Percentiles rank a stretch among this genome's conserved stretches.
phyloP scores from a whole-genome alignment of 2,113 vertebrate species.

The Heterotilapia buettikoferi region DNA sequence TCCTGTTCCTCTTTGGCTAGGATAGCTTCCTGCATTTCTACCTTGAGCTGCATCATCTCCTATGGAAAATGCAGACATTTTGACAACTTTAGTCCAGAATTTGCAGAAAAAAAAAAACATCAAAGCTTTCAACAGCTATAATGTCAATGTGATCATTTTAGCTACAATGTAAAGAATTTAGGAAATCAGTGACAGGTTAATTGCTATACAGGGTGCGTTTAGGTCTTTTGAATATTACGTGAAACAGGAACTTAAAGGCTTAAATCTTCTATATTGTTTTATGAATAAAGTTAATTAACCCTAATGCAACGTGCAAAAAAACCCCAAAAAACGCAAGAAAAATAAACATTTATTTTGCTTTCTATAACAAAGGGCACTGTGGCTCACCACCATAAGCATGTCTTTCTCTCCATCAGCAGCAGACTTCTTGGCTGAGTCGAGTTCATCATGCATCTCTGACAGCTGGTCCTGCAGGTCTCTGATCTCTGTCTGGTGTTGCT shows the following conservation, averaged over 20 bases:
- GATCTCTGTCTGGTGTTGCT: constrained; percentile 93
- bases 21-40: constrained; percentile 81
- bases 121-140: neutral
- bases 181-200: neutral
- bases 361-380: neutral
- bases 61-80: constrained; percentile 31
- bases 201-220: neutral
- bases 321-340: rapidly evolving
- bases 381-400: constrained; percentile 79
- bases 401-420: constrained; percentile 79
- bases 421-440: constrained; percentile 81
- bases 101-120: neutral
- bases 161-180: neutral
- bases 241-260: neutral
- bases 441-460: constrained; percentile 97
- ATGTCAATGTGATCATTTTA: neutral
- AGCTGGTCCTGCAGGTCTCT: constrained; percentile 96
- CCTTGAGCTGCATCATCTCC: constrained; percentile 86
- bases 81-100: neutral
- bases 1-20: constrained; percentile 87
- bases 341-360: neutral
- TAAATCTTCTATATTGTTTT: neutral
- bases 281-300: neutral
- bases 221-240: neutral
- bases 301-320: neutral